Evolutionary conservation across 2,113 vertebrate genomes (phyloP), one percentile per base, ranked within the genome.

Genomic region (Cisticola juncidis): DNA sequence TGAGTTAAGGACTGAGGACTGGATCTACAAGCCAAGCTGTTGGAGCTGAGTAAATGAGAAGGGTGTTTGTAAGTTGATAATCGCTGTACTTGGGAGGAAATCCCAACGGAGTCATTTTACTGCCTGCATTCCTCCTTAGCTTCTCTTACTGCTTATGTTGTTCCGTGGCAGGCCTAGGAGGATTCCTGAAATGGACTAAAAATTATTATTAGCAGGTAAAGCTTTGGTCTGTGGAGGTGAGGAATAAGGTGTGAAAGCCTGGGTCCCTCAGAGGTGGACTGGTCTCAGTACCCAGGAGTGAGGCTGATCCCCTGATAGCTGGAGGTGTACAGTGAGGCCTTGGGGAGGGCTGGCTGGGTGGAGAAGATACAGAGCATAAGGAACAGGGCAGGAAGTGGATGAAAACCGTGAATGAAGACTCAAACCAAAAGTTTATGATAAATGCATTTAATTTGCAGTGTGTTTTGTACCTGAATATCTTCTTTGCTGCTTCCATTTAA

Each of bases 1-100:
- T 69, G 64, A 36, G 38, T 36, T 74, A 65, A 69, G 73, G 60
- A 12, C 45, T 58, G 62, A 64, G 73, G 57, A 12, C 33, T 35
- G 26, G 18, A 29, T 70, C 68, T 61, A 19, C 5, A 38, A 83
- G 50, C 38, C 82, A 73, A 38, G 58, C 50, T 61, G n/a, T 25
- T 47, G n/a, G 53, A 65, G 48, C 45, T 71, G 71, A 70, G 54
- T 50, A 83, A 80, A 58, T 3, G 65, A 76, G 80, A 80, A 58
- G 42, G 45, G 26, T 54, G 20, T 64, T 40, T 81, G 54, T 90
- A 66, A 89, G 62, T 77, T 86, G 88, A 74, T 92, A 81, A 70
- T 78, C 35, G 14, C 44, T 10, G 26, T 60, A 61, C 78, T 90
- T 79, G 81, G 0, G 7, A 94, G 73, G 78, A 87, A 74, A 54